A percentile compares a stretch with the other conserved stretches of the same genome.
phyloP scores from a whole-genome alignment of 2,888 invertebrate species.

The Helobdella robusta region DNA sequence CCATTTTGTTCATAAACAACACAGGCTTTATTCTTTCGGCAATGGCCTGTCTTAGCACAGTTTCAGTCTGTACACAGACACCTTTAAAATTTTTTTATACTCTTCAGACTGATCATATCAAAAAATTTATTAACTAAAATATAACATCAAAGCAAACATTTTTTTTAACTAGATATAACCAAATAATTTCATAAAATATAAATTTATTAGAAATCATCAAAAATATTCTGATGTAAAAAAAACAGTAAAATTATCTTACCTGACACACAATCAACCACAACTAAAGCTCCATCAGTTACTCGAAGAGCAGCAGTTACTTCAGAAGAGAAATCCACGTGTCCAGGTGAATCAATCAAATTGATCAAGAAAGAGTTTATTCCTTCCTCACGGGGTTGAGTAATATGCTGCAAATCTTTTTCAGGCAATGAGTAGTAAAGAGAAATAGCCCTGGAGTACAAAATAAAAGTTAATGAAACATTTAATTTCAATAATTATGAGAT shows the following conservation, averaged over 20 bases:
- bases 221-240: not conserved
- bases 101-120: not conserved
- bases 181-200: not conserved
- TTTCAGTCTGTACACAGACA: conserved; percentile 99
- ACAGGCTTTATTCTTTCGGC: conserved; percentile 99
- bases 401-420: conserved; percentile 85
- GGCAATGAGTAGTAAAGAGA: conserved; percentile 97
- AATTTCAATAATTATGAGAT: not conserved
- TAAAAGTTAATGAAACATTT: not conserved
- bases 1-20: conserved; percentile 99
- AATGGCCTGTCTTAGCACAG: conserved; percentile 97
- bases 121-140: not conserved
- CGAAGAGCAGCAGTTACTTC: conserved; percentile 99
- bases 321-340: conserved; percentile 99
- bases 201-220: not conserved
- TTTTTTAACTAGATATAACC: not conserved
- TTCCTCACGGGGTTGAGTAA: conserved; percentile 63
- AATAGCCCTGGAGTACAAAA: conserved; percentile 67
- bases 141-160: not conserved
- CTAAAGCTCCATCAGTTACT: conserved; percentile 98
- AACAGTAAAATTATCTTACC: conserved; percentile 56
- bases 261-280: conserved; percentile 98
- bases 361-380: conserved; percentile 87
- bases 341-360: conserved; percentile 98
- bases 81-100: conserved; percentile 55